Conservation (phyloP, 2,888 invertebrate species). For the Gymnocheta viridis region DNA sequence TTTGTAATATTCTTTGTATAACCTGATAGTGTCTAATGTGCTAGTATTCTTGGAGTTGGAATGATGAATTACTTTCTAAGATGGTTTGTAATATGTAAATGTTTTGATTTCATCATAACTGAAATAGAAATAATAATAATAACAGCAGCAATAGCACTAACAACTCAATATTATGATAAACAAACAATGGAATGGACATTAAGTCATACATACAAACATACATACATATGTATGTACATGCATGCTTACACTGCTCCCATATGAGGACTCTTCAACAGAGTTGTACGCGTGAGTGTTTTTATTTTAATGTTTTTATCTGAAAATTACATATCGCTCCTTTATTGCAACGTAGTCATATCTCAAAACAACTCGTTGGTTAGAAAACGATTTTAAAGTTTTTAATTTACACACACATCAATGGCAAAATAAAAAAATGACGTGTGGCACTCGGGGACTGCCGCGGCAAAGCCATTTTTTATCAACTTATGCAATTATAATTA, state of each 20-base stretch:
- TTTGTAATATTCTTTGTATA: slow-evolving; percentile 46
- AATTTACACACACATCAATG: too few species aligned
- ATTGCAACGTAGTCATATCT: too few species aligned
- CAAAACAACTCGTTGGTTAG: too few species aligned
- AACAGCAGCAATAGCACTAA: slow-evolving; percentile 23
- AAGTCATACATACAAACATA: slow-evolving; percentile 28
- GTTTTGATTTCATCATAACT: slow-evolving; percentile 73
- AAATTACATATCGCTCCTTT: too few species aligned
- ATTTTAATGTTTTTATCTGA: too few species aligned
- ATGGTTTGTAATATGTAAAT: slow-evolving; percentile 68
- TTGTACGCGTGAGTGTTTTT: neutral
- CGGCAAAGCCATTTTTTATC: too few species aligned
- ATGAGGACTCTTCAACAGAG: neutral
- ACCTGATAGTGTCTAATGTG: slow-evolving; percentile 50
- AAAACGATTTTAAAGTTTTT: too few species aligned
- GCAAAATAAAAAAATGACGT: too few species aligned
- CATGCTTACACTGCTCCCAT: slow-evolving; percentile 1
- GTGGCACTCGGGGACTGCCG: too few species aligned
- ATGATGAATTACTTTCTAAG: slow-evolving; percentile 66
- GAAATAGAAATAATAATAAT: slow-evolving; percentile 59
- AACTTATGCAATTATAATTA: too few species aligned
- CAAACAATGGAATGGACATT: slow-evolving; percentile 56
- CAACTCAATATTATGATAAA: slow-evolving; percentile 50
- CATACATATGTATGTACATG: too few species aligned
- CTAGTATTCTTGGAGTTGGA: slow-evolving; percentile 7